phyloP scores from a whole-genome alignment of 2,113 vertebrate genomes.

The Dipodomys merriami region DNA sequence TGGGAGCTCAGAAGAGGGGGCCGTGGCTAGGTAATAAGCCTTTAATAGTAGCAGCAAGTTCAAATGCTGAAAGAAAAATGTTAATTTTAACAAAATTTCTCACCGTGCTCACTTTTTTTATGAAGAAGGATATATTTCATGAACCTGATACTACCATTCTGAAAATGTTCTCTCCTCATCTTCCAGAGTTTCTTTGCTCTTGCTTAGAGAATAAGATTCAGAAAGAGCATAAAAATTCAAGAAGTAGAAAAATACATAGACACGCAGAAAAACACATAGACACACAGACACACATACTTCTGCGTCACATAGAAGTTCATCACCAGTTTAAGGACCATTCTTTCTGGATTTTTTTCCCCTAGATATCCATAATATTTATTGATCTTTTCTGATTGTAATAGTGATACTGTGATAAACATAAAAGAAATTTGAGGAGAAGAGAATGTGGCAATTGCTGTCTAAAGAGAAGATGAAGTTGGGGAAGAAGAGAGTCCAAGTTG shows the following conservation, averaged over 20 bases:
- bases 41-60: background rate
- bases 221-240: background rate
- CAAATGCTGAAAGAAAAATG: background rate
- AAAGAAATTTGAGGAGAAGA: background rate
- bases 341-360: background rate
- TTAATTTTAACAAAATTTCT: background rate
- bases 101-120: background rate
- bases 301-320: background rate
- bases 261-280: background rate
- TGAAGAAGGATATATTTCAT: background rate
- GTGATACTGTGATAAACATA: background rate
- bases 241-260: too few species aligned
- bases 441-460: background rate
- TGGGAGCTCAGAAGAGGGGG: background rate
- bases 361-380: background rate
- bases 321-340: background rate
- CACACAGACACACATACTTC: too few species aligned
- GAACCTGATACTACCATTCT: background rate
- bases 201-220: background rate
- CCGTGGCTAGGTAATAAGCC: background rate
- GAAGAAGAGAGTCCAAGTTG: background rate
- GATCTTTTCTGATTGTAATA: background rate
- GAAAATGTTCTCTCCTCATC: background rate
- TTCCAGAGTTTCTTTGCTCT: background rate
- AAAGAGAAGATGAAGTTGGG: background rate